Conservation (phyloP, 2,113 vertebrate genomes). For the Crotalus helleri region DNA sequence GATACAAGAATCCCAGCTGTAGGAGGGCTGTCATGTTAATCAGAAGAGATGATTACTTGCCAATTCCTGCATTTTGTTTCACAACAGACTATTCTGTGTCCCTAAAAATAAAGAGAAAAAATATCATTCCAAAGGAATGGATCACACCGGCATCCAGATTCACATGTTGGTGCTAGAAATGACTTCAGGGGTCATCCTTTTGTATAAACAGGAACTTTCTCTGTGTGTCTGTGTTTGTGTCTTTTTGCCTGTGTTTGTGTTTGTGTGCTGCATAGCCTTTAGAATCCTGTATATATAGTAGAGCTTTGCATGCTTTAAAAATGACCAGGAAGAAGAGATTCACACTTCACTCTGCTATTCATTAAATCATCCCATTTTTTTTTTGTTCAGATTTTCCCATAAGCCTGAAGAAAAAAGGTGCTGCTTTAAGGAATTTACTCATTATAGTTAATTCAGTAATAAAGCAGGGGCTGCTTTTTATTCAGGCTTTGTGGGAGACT, state of each 20-base stretch:
- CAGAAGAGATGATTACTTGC: not conserved
- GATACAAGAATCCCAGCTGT: constrained; percentile 23
- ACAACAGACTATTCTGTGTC: not conserved
- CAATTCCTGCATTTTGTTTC: not conserved
- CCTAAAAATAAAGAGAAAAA: not conserved
- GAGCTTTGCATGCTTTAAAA: not conserved
- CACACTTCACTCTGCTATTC: not conserved
- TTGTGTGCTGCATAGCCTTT: not conserved
- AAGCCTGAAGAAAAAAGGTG: not conserved
- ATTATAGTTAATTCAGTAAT: not conserved
- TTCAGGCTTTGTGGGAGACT: not conserved
- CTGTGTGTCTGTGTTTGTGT: not conserved
- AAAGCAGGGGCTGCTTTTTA: not conserved
- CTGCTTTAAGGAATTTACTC: not conserved
- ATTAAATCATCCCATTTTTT: not conserved
- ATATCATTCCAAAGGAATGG: not conserved
- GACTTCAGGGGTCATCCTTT: not conserved
- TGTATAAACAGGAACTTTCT: not conserved
- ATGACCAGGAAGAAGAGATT: not conserved
- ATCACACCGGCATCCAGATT: not conserved
- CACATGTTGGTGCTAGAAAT: not conserved
- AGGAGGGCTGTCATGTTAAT: constrained; percentile 1
- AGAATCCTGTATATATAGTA: not conserved
- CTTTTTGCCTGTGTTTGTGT: not conserved
- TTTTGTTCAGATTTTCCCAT: not conserved